phyloP scores from a whole-genome alignment of 2,797 vertebrate genomes.

The Xenops minutus region DNA sequence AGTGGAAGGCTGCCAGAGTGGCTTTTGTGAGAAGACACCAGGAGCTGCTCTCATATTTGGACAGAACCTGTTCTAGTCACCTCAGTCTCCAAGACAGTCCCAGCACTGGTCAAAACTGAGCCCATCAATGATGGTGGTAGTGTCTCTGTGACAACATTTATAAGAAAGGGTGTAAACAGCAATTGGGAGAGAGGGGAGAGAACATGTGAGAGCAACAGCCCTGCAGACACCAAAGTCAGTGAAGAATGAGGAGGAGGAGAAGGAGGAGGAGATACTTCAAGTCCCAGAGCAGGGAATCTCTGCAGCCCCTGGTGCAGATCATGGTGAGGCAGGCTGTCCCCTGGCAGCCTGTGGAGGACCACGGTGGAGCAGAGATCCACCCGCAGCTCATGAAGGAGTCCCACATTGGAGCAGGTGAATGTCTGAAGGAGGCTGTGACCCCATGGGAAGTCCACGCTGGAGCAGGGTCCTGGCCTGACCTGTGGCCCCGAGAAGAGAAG shows the following conservation, averaged over 20 bases:
- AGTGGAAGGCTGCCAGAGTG: neutral
- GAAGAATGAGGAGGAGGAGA: neutral
- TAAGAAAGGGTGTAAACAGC: neutral
- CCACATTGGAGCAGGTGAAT: neutral
- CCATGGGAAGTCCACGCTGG: neutral
- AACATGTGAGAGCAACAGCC: neutral
- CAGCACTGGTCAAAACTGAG: neutral
- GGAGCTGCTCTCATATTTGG: neutral
- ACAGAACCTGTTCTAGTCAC: neutral
- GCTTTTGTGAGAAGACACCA: neutral
- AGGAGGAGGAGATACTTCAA: neutral
- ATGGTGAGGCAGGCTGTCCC: no score
- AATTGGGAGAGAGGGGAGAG: neutral
- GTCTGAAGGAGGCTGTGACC: neutral
- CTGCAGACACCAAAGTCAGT: neutral
- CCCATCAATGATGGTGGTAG: accelerated
- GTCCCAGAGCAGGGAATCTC: accelerated
- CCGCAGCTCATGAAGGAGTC: neutral
- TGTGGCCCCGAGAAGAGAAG: no score
- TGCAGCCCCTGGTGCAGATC: accelerated
- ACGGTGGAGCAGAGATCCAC: neutral
- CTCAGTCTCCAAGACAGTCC: neutral
- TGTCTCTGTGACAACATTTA: neutral
- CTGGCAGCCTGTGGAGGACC: neutral
- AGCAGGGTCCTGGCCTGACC: neutral